These are phyloP conservation scores for Oryzaephilus surinamensis DNA, from an alignment of 1,140 invertebrate species.

Conservation along the genomic window DNA sequence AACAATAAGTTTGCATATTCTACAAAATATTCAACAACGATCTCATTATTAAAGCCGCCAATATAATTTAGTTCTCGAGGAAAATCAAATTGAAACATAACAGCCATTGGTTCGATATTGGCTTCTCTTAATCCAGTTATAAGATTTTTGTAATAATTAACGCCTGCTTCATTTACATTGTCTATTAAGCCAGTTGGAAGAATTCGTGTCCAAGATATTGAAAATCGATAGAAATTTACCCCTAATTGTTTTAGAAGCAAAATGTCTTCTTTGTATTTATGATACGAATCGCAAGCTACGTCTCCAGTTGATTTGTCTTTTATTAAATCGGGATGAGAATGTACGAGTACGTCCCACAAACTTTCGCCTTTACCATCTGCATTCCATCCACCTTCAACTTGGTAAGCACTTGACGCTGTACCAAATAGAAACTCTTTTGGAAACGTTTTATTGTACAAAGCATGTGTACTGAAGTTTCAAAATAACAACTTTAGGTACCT, in stretches of 20 bases:
- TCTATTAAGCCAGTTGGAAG: not conserved
- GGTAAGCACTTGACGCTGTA: slow-evolving; percentile 42
- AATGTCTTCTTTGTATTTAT: slow-evolving; percentile 45
- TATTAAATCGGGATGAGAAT: slow-evolving; percentile 40
- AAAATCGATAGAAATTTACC: slow-evolving; percentile 43
- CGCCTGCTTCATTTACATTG: slow-evolving; percentile 37
- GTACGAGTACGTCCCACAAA: slow-evolving; percentile 45
- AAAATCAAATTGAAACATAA: slow-evolving; percentile 30
- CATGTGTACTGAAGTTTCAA: too few relatives aligned
- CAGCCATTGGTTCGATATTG: slow-evolving; percentile 53
- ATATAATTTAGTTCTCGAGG: slow-evolving; percentile 29
- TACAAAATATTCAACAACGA: slow-evolving; percentile 27
- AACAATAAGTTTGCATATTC: slow-evolving; percentile 29
- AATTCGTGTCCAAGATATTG: slow-evolving; percentile 45
- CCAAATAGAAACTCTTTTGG: slow-evolving; percentile 42
- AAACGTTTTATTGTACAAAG: slow-evolving; percentile 30
- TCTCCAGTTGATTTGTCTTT: slow-evolving; percentile 42
- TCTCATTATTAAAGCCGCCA: slow-evolving; percentile 30
- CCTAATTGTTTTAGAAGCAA: slow-evolving; percentile 36
- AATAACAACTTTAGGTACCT: too few relatives aligned
- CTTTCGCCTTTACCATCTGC: slow-evolving; percentile 28
- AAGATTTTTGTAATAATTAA: slow-evolving; percentile 52
- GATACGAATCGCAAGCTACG: slow-evolving; percentile 46
- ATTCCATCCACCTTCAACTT: slow-evolving; percentile 57
- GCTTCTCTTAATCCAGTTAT: slow-evolving; percentile 45